Conservation (phyloP, 2,113 vertebrate species). For the Poeciliopsis occidentalis region DNA sequence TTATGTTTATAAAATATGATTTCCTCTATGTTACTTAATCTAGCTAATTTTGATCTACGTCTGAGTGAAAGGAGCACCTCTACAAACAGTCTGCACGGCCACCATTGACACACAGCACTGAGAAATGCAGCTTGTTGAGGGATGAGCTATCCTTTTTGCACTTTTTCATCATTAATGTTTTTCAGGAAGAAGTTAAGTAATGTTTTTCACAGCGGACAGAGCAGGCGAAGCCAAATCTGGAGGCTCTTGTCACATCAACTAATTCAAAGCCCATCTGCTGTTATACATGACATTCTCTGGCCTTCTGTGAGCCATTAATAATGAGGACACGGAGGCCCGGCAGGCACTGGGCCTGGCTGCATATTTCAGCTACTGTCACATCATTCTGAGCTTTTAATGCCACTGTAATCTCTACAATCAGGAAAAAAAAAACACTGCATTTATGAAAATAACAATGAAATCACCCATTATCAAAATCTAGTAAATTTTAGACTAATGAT, state of each 20-base stretch:
- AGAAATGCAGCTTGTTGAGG: not conserved
- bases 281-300: conserved; percentile 46
- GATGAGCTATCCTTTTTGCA: not conserved
- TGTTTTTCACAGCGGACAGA: conserved; percentile 11
- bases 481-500: no score
- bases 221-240: conserved; percentile 20
- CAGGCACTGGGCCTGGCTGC: conserved; percentile 29
- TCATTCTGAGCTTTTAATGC: conserved; percentile 1
- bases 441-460: not conserved
- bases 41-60: not conserved
- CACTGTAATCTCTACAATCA: not conserved
- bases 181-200: not conserved
- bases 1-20: no score
- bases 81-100: not conserved
- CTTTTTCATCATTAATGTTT: not conserved
- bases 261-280: conserved; percentile 63
- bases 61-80: not conserved
- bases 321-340: conserved; percentile 40
- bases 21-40: not conserved
- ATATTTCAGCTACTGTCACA: conserved; percentile 17
- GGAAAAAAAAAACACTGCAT: not conserved
- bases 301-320: conserved; percentile 63
- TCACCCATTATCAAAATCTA: no score
- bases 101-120: not conserved
- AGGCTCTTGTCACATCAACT: conserved; percentile 33